These are phyloP conservation scores for Zelleria hepariella DNA, from an alignment of 2,888 invertebrate species.

Conservation along the genomic window DNA sequence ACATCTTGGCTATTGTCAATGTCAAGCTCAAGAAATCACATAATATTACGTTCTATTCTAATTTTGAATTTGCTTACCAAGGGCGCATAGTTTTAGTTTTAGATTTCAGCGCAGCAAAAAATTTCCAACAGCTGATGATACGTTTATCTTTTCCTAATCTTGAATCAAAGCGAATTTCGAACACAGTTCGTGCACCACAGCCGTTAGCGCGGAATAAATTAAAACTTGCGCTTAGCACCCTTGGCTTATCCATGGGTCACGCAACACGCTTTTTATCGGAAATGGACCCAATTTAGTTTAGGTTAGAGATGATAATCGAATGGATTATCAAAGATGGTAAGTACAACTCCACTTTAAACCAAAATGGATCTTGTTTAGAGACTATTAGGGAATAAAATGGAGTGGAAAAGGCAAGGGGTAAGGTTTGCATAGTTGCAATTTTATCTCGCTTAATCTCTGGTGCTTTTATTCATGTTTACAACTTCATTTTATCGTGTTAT, in stretches of 20 bases:
- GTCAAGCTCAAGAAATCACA: too few species aligned
- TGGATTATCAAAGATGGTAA: not conserved
- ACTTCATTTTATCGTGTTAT: not conserved
- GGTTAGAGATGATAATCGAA: not conserved
- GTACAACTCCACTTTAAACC: not conserved
- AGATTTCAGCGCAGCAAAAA: too few species aligned
- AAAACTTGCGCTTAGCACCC: slow-evolving; percentile 16
- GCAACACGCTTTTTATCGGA: not conserved
- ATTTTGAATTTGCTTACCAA: too few species aligned
- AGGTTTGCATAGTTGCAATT: not conserved
- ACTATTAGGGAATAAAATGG: not conserved
- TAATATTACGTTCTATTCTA: too few species aligned
- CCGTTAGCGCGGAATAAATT: slow-evolving; percentile 23
- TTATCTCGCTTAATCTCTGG: not conserved
- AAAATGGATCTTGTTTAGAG: not conserved
- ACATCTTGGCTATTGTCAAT: too few species aligned
- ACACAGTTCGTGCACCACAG: slow-evolving; percentile 17
- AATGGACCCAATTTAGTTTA: not conserved
- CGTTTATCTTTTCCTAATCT: not conserved
- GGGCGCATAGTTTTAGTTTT: too few species aligned
- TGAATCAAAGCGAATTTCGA: not conserved
- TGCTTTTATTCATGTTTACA: not conserved
- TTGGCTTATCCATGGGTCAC: slow-evolving; percentile 10
- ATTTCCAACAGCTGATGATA: not conserved
- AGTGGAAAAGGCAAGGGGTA: not conserved